Base-by-base conservation (phyloP, 2,797 vertebrate species). In the Sebastes umbrosus region DNA sequence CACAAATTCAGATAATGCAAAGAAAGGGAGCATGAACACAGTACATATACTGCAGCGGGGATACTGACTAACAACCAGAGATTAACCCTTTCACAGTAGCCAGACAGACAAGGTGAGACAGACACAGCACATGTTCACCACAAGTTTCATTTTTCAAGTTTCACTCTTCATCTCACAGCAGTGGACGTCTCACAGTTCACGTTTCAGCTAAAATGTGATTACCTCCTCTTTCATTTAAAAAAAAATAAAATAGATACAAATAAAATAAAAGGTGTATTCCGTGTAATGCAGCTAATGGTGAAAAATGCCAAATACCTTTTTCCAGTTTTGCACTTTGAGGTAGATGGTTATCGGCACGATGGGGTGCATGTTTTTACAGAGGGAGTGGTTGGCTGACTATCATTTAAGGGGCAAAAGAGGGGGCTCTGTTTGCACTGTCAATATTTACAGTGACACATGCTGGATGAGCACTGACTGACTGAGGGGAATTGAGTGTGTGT, bases 381-480 rank as follows among this genome's bases (percentile, higher is more conserved):
- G 84, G 89, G 92, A 92, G 91, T 84, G 84, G 87, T 75, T 77
- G 78, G 80, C 64, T 81, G 78, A 66, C 82, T 86, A 88, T 85
- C 90, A 88, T 92, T 90, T 80, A 78, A 81, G 88, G 87, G 85
- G 77, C 39, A 34, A 50, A 77, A 83, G 84, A 87, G 87, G 92
- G 90, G 88, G 90, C 78, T 90, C 68, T 95, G 91, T 95, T 95
- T 94, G 87, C 84, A 92, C 6, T 94, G 88, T 95, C 93, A 95
- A 95, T 95, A 94, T 95, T 95, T 94, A 94, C 86, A 87, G 85
- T 88, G 91, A 94, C 87, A 92, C 90, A 93, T 73, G 82, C 84
- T 84, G 65, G 80, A 86, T 90, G 88, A 88, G 73, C 70, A 55
- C 54, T 80, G 81, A 93, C 85, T 82, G 90, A 88, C 81, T 82